Evolutionary conservation across 2,888 invertebrate genomes (phyloP).

Genomic region (Amorpha juglandis): DNA sequence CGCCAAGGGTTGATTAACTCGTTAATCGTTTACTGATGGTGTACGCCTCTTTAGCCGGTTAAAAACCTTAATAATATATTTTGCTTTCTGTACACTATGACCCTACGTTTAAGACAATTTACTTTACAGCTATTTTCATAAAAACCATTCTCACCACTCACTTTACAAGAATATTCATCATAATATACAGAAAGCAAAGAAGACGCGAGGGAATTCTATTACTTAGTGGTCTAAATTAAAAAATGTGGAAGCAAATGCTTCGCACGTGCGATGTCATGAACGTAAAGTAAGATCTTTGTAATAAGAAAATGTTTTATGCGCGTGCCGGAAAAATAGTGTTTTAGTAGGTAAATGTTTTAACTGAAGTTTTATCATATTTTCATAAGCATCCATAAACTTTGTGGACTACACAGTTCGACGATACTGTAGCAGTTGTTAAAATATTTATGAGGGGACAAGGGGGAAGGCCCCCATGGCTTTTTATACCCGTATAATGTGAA

Average conservation of each 20-base stretch:
- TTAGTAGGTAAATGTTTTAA: background rate
- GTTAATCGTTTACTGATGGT: too few relatives aligned
- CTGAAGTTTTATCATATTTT: constrained; percentile 22
- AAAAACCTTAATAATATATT: too few relatives aligned
- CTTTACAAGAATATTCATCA: background rate
- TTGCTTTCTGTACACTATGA: too few relatives aligned
- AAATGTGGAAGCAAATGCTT: constrained; percentile 8
- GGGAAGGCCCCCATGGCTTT: constrained; percentile 64
- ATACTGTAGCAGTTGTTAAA: constrained; percentile 51
- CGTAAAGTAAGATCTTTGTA: constrained; percentile 14
- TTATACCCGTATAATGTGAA: constrained; percentile 66
- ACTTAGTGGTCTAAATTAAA: constrained; percentile 20
- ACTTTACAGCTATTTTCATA: background rate
- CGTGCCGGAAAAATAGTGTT: constrained; percentile 15
- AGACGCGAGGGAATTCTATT: constrained; percentile 19
- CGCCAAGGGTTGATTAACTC: too few relatives aligned
- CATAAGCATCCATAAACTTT: constrained; percentile 16
- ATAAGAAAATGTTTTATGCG: constrained; percentile 16
- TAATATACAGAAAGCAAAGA: constrained; percentile 16
- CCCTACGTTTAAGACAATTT: too few relatives aligned
- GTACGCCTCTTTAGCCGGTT: too few relatives aligned
- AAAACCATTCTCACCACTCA: constrained; percentile 4
- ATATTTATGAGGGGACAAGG: constrained; percentile 72
- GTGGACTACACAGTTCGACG: constrained; percentile 3
- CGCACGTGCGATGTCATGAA: constrained; percentile 13